Percentiles rank a stretch among this genome's conserved stretches.
Conservation (phyloP, 2,113 vertebrate genomes). For the Entomyzon cyanotis region DNA sequence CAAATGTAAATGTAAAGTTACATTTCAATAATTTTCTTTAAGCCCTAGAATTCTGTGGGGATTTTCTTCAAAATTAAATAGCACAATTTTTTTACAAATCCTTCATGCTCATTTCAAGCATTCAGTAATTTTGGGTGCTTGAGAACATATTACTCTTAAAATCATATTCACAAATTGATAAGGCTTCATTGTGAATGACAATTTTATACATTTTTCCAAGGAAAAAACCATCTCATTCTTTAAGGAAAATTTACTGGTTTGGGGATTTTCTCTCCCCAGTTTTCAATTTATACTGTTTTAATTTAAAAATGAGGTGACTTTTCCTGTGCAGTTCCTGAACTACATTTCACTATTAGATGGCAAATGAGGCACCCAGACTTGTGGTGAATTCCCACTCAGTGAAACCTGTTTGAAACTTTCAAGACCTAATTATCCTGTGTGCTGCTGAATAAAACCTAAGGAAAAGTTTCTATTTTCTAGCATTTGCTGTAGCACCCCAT, state of each 20-base stretch:
- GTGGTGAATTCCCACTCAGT: not conserved
- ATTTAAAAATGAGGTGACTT: conserved; percentile 12
- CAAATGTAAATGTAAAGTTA: not conserved
- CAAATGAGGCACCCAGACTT: not conserved
- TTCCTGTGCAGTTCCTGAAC: not conserved
- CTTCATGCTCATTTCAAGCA: conserved; percentile 9
- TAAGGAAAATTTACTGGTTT: not conserved
- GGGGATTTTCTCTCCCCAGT: rapidly evolving
- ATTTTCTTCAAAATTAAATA: conserved; percentile 26
- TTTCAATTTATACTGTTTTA: not conserved
- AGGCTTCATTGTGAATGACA: not conserved
- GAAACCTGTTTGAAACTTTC: not conserved
- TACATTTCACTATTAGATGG: not conserved
- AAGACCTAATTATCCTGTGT: not conserved
- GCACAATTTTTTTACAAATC: conserved; percentile 7
- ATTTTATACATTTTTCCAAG: not conserved
- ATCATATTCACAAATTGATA: not conserved
- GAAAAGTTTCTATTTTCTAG: not conserved
- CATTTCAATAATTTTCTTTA: not conserved
- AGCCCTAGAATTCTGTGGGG: not conserved
- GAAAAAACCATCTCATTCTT: not conserved
- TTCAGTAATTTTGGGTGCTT: not conserved
- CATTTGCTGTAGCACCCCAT: not conserved
- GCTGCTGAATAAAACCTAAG: not conserved
- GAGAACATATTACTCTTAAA: not conserved